Percentiles rank a stretch among this genome's conserved stretches.
Evolutionary conservation across 2,888 invertebrate species (phyloP).

Genomic region (Hylaea fasciaria): DNA sequence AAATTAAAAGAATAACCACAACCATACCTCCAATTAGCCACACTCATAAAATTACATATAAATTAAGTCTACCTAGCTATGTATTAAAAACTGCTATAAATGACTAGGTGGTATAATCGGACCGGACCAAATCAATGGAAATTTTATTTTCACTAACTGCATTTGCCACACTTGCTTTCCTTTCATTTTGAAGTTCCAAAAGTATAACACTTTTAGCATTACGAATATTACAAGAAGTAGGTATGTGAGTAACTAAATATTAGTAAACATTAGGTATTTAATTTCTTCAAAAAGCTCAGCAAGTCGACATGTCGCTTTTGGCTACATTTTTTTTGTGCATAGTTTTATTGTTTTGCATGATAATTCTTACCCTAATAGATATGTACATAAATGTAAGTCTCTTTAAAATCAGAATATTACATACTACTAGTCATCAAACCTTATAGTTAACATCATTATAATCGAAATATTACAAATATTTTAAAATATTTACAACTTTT

Average conservation of each 20-base stretch:
- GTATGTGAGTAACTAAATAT: background rate
- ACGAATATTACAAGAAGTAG: background rate
- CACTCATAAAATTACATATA: slow-evolving; percentile 66
- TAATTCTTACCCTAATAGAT: slow-evolving; percentile 80
- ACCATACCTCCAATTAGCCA: slow-evolving; percentile 70
- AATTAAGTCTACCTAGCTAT: slow-evolving; percentile 73
- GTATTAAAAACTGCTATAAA: slow-evolving; percentile 71
- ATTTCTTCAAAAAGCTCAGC: background rate
- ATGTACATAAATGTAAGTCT: slow-evolving; percentile 83
- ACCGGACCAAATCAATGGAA: slow-evolving; percentile 42
- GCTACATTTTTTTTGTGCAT: background rate
- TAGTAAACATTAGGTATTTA: slow-evolving; percentile 18
- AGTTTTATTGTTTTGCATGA: slow-evolving; percentile 42
- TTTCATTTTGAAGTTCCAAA: background rate
- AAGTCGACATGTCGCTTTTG: slow-evolving; percentile 4
- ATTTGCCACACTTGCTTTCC: slow-evolving; percentile 1
- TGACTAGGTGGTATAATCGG: slow-evolving; percentile 78
- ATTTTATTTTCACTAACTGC: background rate
- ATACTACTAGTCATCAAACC: slow-evolving; percentile 74
- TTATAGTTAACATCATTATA: slow-evolving; percentile 74
- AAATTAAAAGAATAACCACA: slow-evolving; percentile 54
- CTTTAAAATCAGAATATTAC: slow-evolving; percentile 72
- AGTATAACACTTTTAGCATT: too few relatives aligned
- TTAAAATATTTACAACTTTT: slow-evolving; percentile 83
- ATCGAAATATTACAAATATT: slow-evolving; percentile 78